A percentile compares a stretch with the other conserved stretches of the same genome.
Evolutionary conservation across 2,113 vertebrate species (phyloP).

Genomic region (Neomonachus schauinslandi): DNA sequence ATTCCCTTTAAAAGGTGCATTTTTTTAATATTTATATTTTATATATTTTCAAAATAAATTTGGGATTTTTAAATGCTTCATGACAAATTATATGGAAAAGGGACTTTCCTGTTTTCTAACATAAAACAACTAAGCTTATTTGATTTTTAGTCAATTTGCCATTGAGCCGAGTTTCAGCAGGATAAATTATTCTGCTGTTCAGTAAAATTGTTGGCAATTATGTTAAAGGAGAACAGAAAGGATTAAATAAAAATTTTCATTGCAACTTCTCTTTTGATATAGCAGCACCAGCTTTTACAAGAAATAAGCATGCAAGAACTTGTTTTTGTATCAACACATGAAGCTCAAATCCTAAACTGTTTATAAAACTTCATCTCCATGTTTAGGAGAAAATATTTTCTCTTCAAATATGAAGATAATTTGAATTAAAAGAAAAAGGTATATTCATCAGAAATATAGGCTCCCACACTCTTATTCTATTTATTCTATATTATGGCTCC

Average conservation of each 20-base stretch:
- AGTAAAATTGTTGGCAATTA: slow-evolving; percentile 21
- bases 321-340: background rate
- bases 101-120: background rate
- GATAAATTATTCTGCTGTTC: background rate
- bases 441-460: background rate
- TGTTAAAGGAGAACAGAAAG: background rate
- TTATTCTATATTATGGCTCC: background rate
- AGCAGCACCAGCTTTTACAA: background rate
- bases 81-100: slow-evolving; percentile 18
- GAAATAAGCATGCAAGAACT: background rate
- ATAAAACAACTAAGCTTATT: slow-evolving; percentile 24
- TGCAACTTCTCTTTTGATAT: background rate
- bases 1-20: background rate
- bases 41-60: background rate
- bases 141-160: slow-evolving; percentile 22
- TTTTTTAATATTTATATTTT: background rate
- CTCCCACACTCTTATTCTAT: background rate
- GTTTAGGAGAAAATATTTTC: background rate
- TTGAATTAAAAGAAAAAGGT: background rate
- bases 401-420: background rate
- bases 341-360: background rate
- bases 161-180: background rate
- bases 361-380: background rate
- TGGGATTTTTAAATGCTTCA: background rate
- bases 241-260: slow-evolving; percentile 17